Percentiles rank a stretch among this genome's conserved stretches.
Conservation (phyloP, 2,113 vertebrate species). For the Lycocorax pyrrhopterus region DNA sequence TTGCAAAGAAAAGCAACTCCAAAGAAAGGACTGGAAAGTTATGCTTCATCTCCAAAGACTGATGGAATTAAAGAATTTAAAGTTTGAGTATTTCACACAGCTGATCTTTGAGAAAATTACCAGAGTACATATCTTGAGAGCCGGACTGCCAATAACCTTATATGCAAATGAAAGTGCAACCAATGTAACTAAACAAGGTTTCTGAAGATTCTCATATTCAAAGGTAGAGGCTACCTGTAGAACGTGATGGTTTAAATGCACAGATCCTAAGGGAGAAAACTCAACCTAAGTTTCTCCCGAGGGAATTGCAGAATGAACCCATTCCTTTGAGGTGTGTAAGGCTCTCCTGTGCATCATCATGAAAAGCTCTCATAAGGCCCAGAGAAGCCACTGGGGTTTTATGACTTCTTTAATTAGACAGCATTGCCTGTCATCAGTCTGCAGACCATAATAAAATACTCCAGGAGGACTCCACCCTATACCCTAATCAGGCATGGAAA, state of each 20-base stretch:
- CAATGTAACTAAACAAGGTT: not conserved
- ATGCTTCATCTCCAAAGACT: not conserved
- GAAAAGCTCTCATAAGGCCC: not conserved
- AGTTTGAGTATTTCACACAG: not conserved
- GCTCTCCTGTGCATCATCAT: not conserved
- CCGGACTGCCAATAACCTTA: not conserved
- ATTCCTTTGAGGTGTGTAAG: not conserved
- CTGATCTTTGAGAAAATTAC: slow-evolving; percentile 1
- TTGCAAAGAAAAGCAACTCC: not conserved
- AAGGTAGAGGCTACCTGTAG: not conserved
- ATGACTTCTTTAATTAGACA: slow-evolving; percentile 29
- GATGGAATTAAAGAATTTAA: not conserved
- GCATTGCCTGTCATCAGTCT: not conserved
- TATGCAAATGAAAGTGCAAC: not conserved
- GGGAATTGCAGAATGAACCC: not conserved
- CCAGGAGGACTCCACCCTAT: not conserved
- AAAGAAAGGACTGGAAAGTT: not conserved
- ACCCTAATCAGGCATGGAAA: not conserved
- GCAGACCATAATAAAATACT: not conserved
- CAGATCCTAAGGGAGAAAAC: not conserved
- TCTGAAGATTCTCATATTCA: not conserved
- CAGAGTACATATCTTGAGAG: not conserved
- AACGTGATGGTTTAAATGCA: not conserved
- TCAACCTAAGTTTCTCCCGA: not conserved
- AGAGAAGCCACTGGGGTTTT: not conserved